These are phyloP conservation scores for Melanostoma mellinum DNA, from an alignment of 2,888 invertebrate genomes.

Conservation along the genomic window DNA sequence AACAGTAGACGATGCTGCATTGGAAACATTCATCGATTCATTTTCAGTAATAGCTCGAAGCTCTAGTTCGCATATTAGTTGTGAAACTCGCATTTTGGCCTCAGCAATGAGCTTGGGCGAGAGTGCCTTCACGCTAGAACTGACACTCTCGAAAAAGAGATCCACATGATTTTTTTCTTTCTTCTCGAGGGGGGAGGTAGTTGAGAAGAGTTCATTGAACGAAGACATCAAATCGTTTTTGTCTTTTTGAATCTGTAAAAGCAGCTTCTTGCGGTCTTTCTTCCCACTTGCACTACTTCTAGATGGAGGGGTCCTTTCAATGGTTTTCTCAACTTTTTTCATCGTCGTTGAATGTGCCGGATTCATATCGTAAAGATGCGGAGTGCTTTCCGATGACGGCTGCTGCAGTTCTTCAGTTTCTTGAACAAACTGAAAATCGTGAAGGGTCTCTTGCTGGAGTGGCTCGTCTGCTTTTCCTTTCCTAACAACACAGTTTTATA, in stretches of 20 bases:
- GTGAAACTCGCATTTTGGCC: slow-evolving; percentile 76
- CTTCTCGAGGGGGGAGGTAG: slow-evolving; percentile 73
- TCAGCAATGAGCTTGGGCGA: slow-evolving; percentile 76
- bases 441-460: slow-evolving; percentile 23
- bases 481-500: not conserved
- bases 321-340: not conserved
- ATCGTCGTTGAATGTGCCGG: not conserved
- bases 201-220: slow-evolving; percentile 77
- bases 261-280: slow-evolving; percentile 76
- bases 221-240: slow-evolving; percentile 80
- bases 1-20: slow-evolving; percentile 38
- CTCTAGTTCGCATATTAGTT: slow-evolving; percentile 75
- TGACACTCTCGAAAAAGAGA: slow-evolving; percentile 76
- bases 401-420: slow-evolving; percentile 33
- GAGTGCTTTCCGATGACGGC: not conserved
- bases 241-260: slow-evolving; percentile 78
- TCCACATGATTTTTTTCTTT: slow-evolving; percentile 77
- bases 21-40: slow-evolving; percentile 22
- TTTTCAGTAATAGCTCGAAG: slow-evolving; percentile 75
- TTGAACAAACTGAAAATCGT: slow-evolving; percentile 56
- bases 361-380: slow-evolving; percentile 42
- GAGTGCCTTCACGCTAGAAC: slow-evolving; percentile 75
- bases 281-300: slow-evolving; percentile 42
- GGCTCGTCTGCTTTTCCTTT: slow-evolving; percentile 19
- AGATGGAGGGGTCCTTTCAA: not conserved